Evolutionary conservation across 2,113 vertebrate genomes (phyloP).

Genomic region (Scopus umbretta): DNA sequence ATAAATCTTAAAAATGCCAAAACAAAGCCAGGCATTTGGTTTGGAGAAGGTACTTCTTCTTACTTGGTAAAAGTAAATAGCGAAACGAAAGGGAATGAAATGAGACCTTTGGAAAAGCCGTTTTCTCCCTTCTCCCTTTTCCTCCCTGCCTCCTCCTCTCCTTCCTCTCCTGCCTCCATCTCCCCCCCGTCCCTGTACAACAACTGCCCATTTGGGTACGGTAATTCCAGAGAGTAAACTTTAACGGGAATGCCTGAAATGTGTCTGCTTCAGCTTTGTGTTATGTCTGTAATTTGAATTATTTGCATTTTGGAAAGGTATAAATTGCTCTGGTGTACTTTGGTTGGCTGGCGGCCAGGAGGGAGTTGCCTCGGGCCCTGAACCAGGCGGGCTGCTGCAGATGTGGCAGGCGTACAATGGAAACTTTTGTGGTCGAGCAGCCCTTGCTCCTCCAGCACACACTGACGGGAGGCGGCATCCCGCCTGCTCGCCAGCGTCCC

Average conservation of each 20-base stretch:
- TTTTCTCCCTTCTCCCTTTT: constrained; percentile 6
- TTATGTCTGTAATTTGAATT: constrained; percentile 75
- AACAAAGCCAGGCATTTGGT: constrained; percentile 18
- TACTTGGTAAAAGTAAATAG: constrained; percentile 32
- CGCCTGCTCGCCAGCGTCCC: constrained; percentile 56
- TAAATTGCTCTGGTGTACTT: constrained; percentile 71
- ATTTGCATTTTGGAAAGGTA: constrained; percentile 76
- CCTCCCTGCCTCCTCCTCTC: constrained; percentile 3
- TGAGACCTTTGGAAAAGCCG: constrained; percentile 23
- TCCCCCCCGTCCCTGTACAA: neutral
- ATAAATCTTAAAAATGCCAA: neutral
- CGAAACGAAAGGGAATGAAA: constrained; percentile 26
- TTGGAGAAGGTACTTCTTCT: constrained; percentile 10
- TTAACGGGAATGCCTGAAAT: constrained; percentile 74
- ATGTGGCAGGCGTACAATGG: constrained; percentile 83
- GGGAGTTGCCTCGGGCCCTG: constrained; percentile 73
- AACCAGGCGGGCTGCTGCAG: constrained; percentile 81
- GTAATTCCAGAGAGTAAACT: constrained; percentile 63
- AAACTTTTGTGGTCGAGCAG: constrained; percentile 83
- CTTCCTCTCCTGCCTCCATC: neutral
- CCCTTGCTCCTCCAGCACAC: constrained; percentile 66
- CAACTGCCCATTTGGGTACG: constrained; percentile 54
- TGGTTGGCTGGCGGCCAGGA: constrained; percentile 46
- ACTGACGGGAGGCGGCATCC: constrained; percentile 68
- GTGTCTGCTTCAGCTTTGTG: constrained; percentile 70